Evolutionary conservation across 2,113 vertebrate species (phyloP).

Genomic region (Myotis brandtii): DNA sequence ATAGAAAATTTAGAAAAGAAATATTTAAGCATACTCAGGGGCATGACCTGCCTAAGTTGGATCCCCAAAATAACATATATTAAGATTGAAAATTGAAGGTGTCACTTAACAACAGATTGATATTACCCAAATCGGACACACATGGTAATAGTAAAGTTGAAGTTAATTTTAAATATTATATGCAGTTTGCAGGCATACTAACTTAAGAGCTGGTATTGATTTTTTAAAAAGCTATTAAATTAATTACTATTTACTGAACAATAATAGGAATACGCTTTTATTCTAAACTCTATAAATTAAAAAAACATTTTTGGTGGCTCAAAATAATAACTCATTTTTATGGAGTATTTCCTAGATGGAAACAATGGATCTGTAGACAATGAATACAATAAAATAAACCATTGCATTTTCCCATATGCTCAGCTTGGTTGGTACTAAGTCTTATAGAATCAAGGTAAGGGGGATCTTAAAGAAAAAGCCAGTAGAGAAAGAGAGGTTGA

Average conservation of each 20-base stretch:
- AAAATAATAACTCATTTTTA: slow-evolving; percentile 18
- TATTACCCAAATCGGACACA: not conserved
- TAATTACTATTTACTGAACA: not conserved
- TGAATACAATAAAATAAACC: not conserved
- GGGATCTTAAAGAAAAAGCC: not conserved
- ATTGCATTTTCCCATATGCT: not conserved
- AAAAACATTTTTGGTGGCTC: not conserved
- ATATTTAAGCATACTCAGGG: not conserved
- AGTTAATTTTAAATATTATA: slow-evolving; percentile 46
- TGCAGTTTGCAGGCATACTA: not conserved
- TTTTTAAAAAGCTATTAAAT: not conserved
- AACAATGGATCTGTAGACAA: not conserved
- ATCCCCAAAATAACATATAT: slow-evolving; percentile 4
- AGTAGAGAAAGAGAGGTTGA: not conserved
- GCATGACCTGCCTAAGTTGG: not conserved
- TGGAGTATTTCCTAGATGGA: slow-evolving; percentile 17
- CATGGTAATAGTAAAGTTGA: not conserved
- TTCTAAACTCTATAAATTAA: not conserved
- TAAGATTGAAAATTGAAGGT: not conserved
- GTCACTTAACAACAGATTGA: not conserved
- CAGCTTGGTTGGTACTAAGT: not conserved
- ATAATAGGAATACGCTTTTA: not conserved
- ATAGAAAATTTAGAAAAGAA: slow-evolving; percentile 34
- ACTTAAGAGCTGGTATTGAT: not conserved
- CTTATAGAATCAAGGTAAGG: not conserved